Base-by-base conservation (phyloP, 1,140 invertebrate species). In the Drosophila kohkoa region DNA sequence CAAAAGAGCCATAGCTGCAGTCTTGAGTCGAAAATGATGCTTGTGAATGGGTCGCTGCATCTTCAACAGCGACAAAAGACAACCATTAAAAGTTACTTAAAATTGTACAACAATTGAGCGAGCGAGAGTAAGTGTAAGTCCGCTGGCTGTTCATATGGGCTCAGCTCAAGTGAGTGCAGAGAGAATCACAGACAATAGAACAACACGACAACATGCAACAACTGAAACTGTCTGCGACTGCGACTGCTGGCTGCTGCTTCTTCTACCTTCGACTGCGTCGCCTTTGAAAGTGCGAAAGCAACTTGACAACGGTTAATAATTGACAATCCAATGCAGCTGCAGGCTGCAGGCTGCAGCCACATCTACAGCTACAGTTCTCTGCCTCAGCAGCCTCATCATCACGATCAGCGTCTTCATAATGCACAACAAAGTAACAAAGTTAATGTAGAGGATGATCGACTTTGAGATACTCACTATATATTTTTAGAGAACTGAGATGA, bases 131-230 rank as follows among this genome's bases (percentile, higher is more conserved):
- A 30, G 45, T 48, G 45, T 25, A 25, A 25, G 20, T 20, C 46
- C 46, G 46, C 15, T 46, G 13, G 41, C 2, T 13, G 60, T 38
- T 32, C 32, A 28, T 16, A 65, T 35, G 55, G 49, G 66, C 43
- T 67, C 76, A 25, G 66, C 43, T 88, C 75, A 88, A 89, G 81
- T 86, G 82, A 81, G 75, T 89, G 85, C 71, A 81, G 80, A 89
- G 88, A 89, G 88, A 89, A 89, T 89, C 78, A 76, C 81, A 79
- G 71, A 90, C 81, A 89, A 90, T 90, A 81, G 85, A 52, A 64
- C 25, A 28, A 67, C 6, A 8, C 11, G 41, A 38, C 35, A 68
- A 55, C 74, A 67, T 75, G 69, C 75, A 76, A 83, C 54, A 59
- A 72, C 43, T 62, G 59, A 16, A 38, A 43, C 41, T 43, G 41